Evolutionary conservation across 2,888 invertebrate species (phyloP).

Genomic region (Bombyx huttoni): DNA sequence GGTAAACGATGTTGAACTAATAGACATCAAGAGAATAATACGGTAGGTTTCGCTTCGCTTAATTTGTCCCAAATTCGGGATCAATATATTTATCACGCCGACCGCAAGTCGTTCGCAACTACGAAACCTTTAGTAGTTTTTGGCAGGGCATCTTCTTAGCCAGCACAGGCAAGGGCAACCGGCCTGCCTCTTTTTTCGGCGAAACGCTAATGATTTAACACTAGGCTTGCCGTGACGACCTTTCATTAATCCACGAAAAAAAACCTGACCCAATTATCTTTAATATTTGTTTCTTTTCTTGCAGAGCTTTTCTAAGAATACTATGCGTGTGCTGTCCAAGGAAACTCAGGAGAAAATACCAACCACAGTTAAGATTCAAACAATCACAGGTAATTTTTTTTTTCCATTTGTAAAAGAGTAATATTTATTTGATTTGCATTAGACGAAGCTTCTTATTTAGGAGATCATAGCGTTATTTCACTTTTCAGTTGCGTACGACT

Average conservation of each 20-base stretch:
- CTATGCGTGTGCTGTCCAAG: constrained; percentile 92
- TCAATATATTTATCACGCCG: constrained; percentile 12
- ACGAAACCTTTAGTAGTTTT: too few relatives aligned
- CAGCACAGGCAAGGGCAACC: too few relatives aligned
- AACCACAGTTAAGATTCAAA: constrained; percentile 88
- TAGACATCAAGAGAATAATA: constrained; percentile 8
- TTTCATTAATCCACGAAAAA: too few relatives aligned
- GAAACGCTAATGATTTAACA: too few relatives aligned
- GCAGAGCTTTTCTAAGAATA: constrained; percentile 93
- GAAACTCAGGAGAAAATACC: constrained; percentile 84
- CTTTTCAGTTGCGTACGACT: constrained; percentile 82
- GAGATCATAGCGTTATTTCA: constrained; percentile 39
- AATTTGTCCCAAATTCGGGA: constrained; percentile 15
- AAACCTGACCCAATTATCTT: too few relatives aligned
- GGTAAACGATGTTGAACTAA: constrained; percentile 8
- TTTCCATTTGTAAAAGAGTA: background rate
- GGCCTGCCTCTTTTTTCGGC: too few relatives aligned
- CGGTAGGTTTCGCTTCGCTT: constrained; percentile 9
- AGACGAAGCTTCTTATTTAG: constrained; percentile 20
- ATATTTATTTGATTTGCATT: constrained; percentile 10
- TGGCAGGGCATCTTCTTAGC: too few relatives aligned
- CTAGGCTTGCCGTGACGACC: too few relatives aligned
- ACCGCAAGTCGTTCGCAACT: constrained; percentile 7
- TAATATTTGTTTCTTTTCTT: constrained; percentile 34
- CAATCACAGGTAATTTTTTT: constrained; percentile 80